Conservation (phyloP, 23 tunicate species). For the Ciona savignyi region DNA sequence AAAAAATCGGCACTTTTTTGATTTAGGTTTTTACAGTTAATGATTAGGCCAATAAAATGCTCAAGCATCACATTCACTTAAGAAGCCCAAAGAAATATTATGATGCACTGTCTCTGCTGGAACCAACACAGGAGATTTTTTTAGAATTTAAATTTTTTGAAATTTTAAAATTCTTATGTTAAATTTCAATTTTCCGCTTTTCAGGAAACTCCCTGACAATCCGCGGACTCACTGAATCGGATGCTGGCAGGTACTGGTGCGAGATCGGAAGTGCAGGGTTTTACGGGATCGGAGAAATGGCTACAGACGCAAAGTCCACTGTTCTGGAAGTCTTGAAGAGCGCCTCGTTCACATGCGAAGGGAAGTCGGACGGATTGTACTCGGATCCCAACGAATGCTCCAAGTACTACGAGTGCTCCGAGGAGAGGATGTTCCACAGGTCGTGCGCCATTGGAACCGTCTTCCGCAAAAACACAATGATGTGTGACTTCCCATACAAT, state of each 20-base stretch:
- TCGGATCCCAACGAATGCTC: slow-evolving; percentile 15
- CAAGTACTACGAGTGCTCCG: slow-evolving; percentile 24
- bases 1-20: no score
- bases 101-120: no score
- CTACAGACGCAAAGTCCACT: slow-evolving; percentile 46
- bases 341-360: slow-evolving; percentile 8
- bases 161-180: background rate
- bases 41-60: no score
- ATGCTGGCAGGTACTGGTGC: slow-evolving; percentile 80
- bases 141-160: background rate
- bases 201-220: slow-evolving; percentile 38
- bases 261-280: slow-evolving; percentile 17
- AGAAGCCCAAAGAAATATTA: no score
- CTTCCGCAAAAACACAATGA: background rate
- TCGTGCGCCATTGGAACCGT: slow-evolving; percentile 17
- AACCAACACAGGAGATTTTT: no score
- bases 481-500: slow-evolving; percentile 12
- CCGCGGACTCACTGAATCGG: background rate
- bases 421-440: slow-evolving; percentile 8
- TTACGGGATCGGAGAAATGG: slow-evolving; percentile 34
- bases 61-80: no score
- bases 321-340: slow-evolving; percentile 11
- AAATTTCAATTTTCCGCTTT: background rate
- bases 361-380: slow-evolving; percentile 16
- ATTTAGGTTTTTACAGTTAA: no score